A percentile compares a stretch with the other conserved stretches of the same genome.
Conservation (phyloP, 2,797 vertebrate genomes). For the Alauda arvensis region DNA sequence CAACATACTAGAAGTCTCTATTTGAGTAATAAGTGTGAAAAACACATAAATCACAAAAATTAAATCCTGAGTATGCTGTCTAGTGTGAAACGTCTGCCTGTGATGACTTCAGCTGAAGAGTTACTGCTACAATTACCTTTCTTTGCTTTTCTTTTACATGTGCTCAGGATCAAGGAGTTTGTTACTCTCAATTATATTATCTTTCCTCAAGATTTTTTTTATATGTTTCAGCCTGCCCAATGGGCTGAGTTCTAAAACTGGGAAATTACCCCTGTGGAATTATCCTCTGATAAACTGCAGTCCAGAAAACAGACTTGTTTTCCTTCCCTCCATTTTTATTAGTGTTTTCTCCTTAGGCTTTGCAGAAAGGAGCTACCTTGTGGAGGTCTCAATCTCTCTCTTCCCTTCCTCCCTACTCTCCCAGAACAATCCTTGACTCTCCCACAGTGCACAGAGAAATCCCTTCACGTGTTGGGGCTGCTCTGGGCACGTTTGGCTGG, state of each 20-base stretch:
- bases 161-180: neutral
- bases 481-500: neutral
- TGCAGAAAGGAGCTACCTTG: neutral
- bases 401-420: neutral
- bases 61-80: neutral
- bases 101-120: neutral
- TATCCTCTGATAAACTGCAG: neutral
- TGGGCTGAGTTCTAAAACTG: neutral
- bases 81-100: neutral
- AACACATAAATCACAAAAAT: neutral
- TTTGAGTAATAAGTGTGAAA: neutral
- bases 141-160: neutral
- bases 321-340: neutral
- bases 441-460: neutral
- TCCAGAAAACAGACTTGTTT: neutral
- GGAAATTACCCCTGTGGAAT: neutral
- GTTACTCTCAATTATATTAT: neutral
- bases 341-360: neutral
- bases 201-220: conserved; percentile 4
- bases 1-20: neutral
- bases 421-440: neutral
- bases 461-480: neutral
- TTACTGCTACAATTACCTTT: neutral
- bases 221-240: neutral
- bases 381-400: neutral